Evolutionary conservation across 2,113 vertebrate species (phyloP).

Genomic region (Spermophilus dauricus): DNA sequence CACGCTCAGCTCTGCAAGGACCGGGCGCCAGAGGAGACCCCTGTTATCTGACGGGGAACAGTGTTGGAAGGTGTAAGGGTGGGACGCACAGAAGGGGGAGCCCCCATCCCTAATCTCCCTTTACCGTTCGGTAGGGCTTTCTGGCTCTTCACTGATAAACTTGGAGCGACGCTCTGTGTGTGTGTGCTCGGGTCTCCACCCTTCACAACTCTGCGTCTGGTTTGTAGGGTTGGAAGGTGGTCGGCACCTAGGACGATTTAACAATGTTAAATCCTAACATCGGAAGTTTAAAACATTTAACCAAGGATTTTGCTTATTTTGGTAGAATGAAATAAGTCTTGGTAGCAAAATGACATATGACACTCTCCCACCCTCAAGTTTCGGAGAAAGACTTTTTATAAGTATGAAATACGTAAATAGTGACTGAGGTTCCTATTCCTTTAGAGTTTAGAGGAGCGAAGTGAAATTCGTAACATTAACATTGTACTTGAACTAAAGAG

Average conservation of each 20-base stretch:
- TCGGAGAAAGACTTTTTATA: neutral
- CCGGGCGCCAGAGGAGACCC: neutral
- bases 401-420: neutral
- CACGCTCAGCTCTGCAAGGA: neutral
- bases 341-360: neutral
- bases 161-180: neutral
- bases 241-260: fast-evolving
- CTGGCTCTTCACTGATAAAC: neutral
- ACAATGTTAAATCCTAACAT: neutral
- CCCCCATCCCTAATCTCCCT: fast-evolving
- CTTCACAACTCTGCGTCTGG: neutral
- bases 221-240: neutral
- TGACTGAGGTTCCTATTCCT: neutral
- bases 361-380: neutral
- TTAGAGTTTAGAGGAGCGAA: neutral
- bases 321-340: neutral
- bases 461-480: neutral
- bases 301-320: neutral
- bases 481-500: neutral
- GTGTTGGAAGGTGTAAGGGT: neutral
- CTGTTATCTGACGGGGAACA: neutral
- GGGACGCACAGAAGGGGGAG: neutral
- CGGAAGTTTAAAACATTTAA: neutral
- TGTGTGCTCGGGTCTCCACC: neutral
- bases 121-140: neutral